Evolutionary conservation across 2,888 invertebrate species (phyloP), one percentile per base, ranked within the genome.

Genomic region (Hypselothyrea guttata): DNA sequence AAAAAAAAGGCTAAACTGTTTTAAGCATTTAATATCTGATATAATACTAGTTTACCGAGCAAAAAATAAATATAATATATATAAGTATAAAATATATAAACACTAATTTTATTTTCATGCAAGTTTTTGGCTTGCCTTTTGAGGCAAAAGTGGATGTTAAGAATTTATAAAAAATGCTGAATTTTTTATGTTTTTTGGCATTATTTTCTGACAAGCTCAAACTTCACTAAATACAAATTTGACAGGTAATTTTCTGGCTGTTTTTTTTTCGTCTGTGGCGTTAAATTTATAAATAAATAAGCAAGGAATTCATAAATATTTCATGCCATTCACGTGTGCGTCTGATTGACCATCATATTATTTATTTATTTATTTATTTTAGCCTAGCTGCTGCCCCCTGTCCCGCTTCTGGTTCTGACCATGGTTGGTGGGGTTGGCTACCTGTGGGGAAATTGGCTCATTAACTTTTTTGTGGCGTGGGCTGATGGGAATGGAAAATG

Each of bases 271-370:
- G n/a, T n/a, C n/a, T n/a, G n/a, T n/a, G 30, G 11, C 30, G 30
- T 12, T 22, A 22, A 22, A 45, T 35, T 59, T 60, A 58, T 55
- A 77, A 73, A 62, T 63, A 74, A 72, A 67, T 54, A 9, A 59
- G 30, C 11, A 8, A n/a, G 22, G 54, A 51, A 55, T 71, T 62
- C 68, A 67, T 77, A 77, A 73, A 79, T 67, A 70, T 59, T 66
- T 71, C 52, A 59, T 13, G 57, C 55, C 58, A 69, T 81, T 22
- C 81, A 81, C 83, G 81, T 82, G 77, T 74, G 46, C 30, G 11
- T 33, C 33, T 63, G 59, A 71, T 75, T 69, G 65, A 49, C 54
- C 65, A 71, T 64, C 56, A 63, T 62, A 58, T 77, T 75, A 71
- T 77, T 76, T 76, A 70, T 69, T 66, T 76, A 70, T 69, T 66